Conservation (phyloP, 1,140 invertebrate species). For the Theocolax elegans region DNA sequence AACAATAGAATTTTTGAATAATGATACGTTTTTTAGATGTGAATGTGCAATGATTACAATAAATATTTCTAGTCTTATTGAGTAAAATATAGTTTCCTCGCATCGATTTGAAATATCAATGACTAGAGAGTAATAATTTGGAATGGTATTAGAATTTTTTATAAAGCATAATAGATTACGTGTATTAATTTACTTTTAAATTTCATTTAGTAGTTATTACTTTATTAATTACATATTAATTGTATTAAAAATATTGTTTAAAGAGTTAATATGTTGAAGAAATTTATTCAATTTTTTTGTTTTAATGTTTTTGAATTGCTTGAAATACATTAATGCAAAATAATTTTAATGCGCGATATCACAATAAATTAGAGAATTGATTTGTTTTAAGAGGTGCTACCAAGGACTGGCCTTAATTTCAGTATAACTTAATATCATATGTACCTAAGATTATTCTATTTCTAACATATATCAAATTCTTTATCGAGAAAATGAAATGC, state of each 20-base stretch:
- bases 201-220: neutral
- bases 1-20: neutral
- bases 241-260: slow-evolving; percentile 7
- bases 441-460: slow-evolving; percentile 35
- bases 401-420: slow-evolving; percentile 35
- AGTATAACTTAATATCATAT: slow-evolving; percentile 31
- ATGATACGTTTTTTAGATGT: neutral
- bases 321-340: neutral
- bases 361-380: slow-evolving; percentile 15
- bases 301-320: slow-evolving; percentile 4
- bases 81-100: neutral
- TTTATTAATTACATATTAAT: too few relatives aligned
- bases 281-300: neutral
- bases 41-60: neutral
- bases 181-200: neutral
- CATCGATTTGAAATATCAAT: neutral
- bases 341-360: neutral
- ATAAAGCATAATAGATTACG: too few relatives aligned
- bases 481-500: neutral
- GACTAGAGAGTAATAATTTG: neutral
- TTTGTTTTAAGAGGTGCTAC: slow-evolving; percentile 33
- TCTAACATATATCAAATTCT: slow-evolving; percentile 11
- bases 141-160: too few relatives aligned
- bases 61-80: neutral
- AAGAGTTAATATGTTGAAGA: slow-evolving; percentile 22